These are phyloP conservation scores for Nomada lathburiana DNA, from an alignment of 2,888 invertebrate genomes.

Conservation along the genomic window DNA sequence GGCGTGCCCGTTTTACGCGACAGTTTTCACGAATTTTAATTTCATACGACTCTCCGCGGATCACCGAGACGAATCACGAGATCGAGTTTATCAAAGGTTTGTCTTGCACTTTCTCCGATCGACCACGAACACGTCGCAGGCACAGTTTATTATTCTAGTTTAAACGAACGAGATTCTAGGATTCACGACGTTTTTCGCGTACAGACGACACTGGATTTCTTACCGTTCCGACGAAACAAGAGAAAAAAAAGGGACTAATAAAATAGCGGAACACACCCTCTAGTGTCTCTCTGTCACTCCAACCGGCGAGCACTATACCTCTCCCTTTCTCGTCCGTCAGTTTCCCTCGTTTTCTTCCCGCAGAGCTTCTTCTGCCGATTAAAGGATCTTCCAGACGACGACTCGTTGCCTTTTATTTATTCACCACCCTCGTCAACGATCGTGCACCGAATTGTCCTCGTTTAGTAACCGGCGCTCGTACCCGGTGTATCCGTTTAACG, in stretches of 20 bases:
- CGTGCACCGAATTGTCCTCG: slow-evolving; percentile 18
- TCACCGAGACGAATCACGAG: slow-evolving; percentile 3
- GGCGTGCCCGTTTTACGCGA: slow-evolving; percentile 14
- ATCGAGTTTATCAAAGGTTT: background rate
- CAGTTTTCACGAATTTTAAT: slow-evolving; percentile 2
- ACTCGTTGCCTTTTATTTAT: slow-evolving; percentile 31
- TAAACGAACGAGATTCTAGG: background rate
- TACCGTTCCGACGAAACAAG: slow-evolving; percentile 23
- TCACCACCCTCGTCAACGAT: slow-evolving; percentile 30
- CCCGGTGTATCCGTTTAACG: background rate
- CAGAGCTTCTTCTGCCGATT: slow-evolving; percentile 48
- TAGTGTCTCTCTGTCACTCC: slow-evolving; percentile 62
- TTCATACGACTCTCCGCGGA: background rate
- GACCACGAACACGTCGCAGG: background rate
- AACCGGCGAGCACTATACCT: slow-evolving; percentile 51
- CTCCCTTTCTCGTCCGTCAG: slow-evolving; percentile 18
- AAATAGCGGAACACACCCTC: slow-evolving; percentile 63
- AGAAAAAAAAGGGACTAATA: slow-evolving; percentile 42
- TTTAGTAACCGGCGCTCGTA: slow-evolving; percentile 17
- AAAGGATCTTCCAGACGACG: slow-evolving; percentile 68
- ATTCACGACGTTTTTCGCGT: slow-evolving; percentile 1
- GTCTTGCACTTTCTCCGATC: slow-evolving; percentile 23
- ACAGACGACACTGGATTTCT: slow-evolving; percentile 5
- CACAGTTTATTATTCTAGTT: slow-evolving; percentile 6
- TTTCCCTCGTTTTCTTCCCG: slow-evolving; percentile 21